These are phyloP conservation scores for Cylloceria caligata DNA, from an alignment of 2,888 invertebrate species.

Conservation along the genomic window DNA sequence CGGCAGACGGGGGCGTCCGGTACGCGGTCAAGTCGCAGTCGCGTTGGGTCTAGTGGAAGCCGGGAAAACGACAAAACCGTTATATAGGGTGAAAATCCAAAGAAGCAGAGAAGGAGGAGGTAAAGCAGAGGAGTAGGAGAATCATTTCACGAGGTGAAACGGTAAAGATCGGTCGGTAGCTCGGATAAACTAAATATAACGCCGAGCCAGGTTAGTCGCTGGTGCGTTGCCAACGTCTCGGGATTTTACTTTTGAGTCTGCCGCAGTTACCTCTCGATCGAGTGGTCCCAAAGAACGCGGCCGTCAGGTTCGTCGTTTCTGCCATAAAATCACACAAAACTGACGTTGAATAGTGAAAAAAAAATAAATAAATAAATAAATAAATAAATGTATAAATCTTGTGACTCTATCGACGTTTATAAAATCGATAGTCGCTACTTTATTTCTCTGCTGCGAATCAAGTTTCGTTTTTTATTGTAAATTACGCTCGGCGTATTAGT, in stretches of 20 bases:
- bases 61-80: conserved; percentile 28
- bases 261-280: conserved; percentile 67
- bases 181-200: conserved; percentile 81
- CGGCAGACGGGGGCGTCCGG: conserved; percentile 59
- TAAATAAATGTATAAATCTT: neutral
- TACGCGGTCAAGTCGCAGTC: conserved; percentile 31
- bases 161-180: conserved; percentile 68
- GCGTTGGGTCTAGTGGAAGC: conserved; percentile 4
- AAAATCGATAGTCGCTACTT: neutral
- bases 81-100: neutral
- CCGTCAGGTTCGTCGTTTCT: conserved; percentile 54
- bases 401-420: neutral
- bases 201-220: conserved; percentile 80
- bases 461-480: neutral
- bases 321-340: conserved; percentile 63
- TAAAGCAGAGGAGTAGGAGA: conserved; percentile 23
- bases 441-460: neutral
- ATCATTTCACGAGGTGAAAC: conserved; percentile 27
- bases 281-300: conserved; percentile 69
- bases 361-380: conserved; percentile 5
- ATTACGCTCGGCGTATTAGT: neutral
- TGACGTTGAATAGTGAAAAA: neutral
- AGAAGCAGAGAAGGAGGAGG: conserved; percentile 17
- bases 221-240: conserved; percentile 79
- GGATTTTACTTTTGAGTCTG: conserved; percentile 65